These are phyloP conservation scores for Prolemur simus DNA, from an alignment of 2,113 vertebrate genomes.

Conservation along the genomic window DNA sequence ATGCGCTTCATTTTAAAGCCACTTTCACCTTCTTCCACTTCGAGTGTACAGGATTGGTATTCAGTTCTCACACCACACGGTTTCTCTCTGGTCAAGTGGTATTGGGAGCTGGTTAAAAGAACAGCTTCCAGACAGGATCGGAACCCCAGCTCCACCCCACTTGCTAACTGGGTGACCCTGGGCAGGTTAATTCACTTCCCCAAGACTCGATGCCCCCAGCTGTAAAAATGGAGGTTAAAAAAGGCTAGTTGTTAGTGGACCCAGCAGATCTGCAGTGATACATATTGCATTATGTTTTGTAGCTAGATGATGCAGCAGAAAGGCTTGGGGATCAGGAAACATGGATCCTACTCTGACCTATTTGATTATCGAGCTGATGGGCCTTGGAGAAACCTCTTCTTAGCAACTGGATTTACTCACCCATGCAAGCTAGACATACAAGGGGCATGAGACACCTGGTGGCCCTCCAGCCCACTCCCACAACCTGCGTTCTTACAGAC, in stretches of 20 bases:
- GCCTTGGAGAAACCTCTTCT: not conserved
- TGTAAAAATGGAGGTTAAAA: not conserved
- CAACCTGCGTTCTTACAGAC: not conserved
- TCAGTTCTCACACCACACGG: not conserved
- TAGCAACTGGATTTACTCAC: not conserved
- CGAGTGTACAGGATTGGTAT: not conserved
- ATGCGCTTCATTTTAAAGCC: not conserved
- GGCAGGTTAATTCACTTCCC: not conserved
- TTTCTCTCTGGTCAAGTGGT: not conserved
- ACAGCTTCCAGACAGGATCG: not conserved
- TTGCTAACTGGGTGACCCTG: not conserved
- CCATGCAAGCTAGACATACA: too few species aligned
- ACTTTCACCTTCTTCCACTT: not conserved
- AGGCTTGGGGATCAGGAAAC: not conserved
- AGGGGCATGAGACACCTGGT: not conserved
- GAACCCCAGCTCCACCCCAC: not conserved
- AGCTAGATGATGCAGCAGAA: not conserved
- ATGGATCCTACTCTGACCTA: accelerated
- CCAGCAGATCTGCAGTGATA: accelerated
- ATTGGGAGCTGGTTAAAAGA: not conserved
- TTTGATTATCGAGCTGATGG: too few species aligned
- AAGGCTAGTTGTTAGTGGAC: not conserved
- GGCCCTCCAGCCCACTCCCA: too few species aligned
- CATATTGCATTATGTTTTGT: accelerated
- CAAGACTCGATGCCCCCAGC: not conserved